Evolutionary conservation across 2,888 invertebrate species (phyloP), one percentile per base, ranked within the genome.

Genomic region (Eledona agricola): DNA sequence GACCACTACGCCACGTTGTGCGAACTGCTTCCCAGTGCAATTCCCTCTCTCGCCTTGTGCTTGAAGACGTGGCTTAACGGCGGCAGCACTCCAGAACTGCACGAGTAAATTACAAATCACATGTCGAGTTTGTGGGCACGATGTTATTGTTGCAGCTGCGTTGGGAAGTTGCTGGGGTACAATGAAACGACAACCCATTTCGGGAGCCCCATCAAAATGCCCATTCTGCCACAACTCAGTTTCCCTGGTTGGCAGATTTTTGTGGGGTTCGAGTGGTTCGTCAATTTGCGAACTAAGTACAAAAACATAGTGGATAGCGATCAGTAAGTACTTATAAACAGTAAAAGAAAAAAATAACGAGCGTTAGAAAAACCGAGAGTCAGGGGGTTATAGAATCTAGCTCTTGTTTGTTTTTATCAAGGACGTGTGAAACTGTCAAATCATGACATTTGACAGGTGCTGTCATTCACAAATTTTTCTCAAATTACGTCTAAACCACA

Each of bases 1-100:
- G 88, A 88, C 69, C 89, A 89, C 68, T 89, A 85, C 71, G 87
- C 87, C 1, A 83, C 87, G 0, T 71, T 88, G 40, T 88, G 88
- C 59, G 88, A 89, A 68, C 67, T 88, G 35, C 67, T 88, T 53
- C 87, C 88, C 0, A 80, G 81, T 0, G 77, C 84, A 0, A 67
- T 88, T 64, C 87, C 86, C 0, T 83, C 84, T 9, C 70, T 88
- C 34, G 82, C 82, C 2, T 72, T 81, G 12, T 88, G 87, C 63
- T 70, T 88, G 35, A 80, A 79, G 59, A 76, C 79, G 2, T 82
- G 82, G 80, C 67, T 80, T 1, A 72, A 77, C 12, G 75, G 76
- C 7, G 78, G 79, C 22, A 80, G 77, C 62, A 76, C 73, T 5
- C 72, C 74, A 51, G 67, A 79, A 73, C 71, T 79, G 38, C 65